Base-by-base conservation (phyloP, 1,140 invertebrate genomes). In the Leptopilina boulardi region DNA sequence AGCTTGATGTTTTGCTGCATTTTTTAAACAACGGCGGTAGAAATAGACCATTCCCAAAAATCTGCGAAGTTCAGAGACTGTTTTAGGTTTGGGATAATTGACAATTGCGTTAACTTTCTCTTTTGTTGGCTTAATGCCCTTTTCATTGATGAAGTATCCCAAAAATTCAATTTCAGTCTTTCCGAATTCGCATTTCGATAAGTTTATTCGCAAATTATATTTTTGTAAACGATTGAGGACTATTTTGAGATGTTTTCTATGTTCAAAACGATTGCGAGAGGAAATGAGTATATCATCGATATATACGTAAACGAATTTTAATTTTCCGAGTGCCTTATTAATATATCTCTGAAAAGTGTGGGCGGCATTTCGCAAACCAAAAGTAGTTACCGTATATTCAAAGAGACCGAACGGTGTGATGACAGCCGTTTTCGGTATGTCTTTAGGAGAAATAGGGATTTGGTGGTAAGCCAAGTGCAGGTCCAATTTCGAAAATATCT, bases 401-500 rank as follows among this genome's bases (percentile, higher is more conserved):
- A 54, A 71, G 2, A 85, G 75, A 84, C 90, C 41, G 51, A 88
- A 89, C 10, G 87, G 84, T 19, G 89, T 90, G 1, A 79, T 85
- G 11, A 82, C 66, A 2, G 80, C 77, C 5, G 82, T 79, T 51
- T 84, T 84, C 30, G 26, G 56, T 10, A 85, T 75, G 54, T 85
- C 79, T 3, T 78, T 66, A 6, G 34, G 47, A 2, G 54, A 47
- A 0, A 86, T 75, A 1, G 78, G 84, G 5, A 87, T 80, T 59
- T 85, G 91, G 79, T 87, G 88, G 78, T 90, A 93, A 0, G 91
- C 92, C 26, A 82, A 81, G 0, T 74, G 70, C 1, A 92, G 51
- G 83, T 93, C 91, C 2, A 93, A 47, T 0, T 80, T 81, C 5
- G 85, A 82, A 73, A 92, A 92, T 38, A 85, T 84, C 6, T 66